These are phyloP conservation scores for Micrasema minimum DNA, from an alignment of 1,140 invertebrate genomes.

Conservation along the genomic window DNA sequence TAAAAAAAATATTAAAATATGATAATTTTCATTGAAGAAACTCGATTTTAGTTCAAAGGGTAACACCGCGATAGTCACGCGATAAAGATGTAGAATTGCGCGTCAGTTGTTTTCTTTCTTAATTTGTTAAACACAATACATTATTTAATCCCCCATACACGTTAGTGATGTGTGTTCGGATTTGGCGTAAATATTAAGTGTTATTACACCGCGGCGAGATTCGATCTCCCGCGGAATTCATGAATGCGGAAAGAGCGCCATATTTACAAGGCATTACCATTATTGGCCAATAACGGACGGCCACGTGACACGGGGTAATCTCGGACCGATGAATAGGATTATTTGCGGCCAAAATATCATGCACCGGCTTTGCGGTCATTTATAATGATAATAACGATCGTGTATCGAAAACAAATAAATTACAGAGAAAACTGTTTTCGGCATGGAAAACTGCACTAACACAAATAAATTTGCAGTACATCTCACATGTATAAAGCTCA, in stretches of 20 bases:
- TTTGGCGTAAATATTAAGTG: constrained; percentile 35
- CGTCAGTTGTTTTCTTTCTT: no score
- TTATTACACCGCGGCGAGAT: constrained; percentile 35
- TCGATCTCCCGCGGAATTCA: constrained; percentile 37
- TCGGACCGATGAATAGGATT: constrained; percentile 9
- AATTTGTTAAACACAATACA: no score
- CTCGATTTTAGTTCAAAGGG: no score
- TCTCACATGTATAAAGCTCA: no score
- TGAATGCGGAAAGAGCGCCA: constrained; percentile 38
- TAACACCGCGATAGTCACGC: no score
- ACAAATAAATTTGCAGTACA: no score
- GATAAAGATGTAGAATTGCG: no score
- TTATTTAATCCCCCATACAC: no score
- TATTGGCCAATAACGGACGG: constrained; percentile 40
- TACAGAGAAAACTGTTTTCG: neutral
- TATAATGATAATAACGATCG: constrained; percentile 15
- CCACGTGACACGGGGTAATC: constrained; percentile 16
- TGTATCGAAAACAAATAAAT: constrained; percentile 1
- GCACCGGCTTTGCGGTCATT: constrained; percentile 21
- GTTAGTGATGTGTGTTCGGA: no score
- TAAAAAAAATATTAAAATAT: no score
- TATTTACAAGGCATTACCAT: constrained; percentile 46
- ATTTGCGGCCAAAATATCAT: constrained; percentile 32
- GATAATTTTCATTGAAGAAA: no score
- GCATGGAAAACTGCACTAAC: no score